Base-by-base conservation (phyloP, 2,888 invertebrate genomes). In the Pseudeuparius sepicola region DNA sequence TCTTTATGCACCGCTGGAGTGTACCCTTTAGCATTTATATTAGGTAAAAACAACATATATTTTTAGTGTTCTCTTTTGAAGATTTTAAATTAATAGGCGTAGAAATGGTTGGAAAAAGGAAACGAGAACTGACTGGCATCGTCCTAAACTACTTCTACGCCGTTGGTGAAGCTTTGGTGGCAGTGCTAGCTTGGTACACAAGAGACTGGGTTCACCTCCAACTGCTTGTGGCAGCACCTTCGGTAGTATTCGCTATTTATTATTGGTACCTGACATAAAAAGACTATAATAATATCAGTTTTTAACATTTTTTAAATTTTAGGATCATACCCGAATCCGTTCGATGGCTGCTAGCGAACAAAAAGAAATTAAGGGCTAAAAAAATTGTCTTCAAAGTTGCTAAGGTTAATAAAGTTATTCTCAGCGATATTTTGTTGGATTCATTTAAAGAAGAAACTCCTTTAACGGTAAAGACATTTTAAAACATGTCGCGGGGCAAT, bases 271-370 rank as follows among this genome's bases (percentile, higher is more conserved):
- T n/a, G 43, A 48, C n/a, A 20, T n/a, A 20, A 20, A 20, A 11
- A 4, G 7, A 23, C 14, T 13, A 6, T n/a, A 20, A 7, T 7
- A 7, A 20, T 7, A 20, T 6, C n/a, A 20, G n/a, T 20, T 20
- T 20, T 20, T 20, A 20, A n/a, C n/a, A 20, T 20, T 20, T 20
- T 20, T 7, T 20, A 7, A 10, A 12, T 51, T 51, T 13, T 41
- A 70, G 70, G 63, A 51, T 68, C 15, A 64, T 77, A 13, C 77
- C 77, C 1, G 78, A 78, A 56, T 78, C 75, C 0, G 71, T 76
- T 1, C 60, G 78, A 42, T 78, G 78, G 78, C 57, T 78, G 11
- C 56, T 76, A 34, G 71, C 73, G 0, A 68, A 71, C 25, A 62
- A 68, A 24, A 60, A 67, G 41, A 63, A 64, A 20, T 57, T 63